Evolutionary conservation across 2,888 invertebrate genomes (phyloP).

Genomic region (Thelaira solivaga): DNA sequence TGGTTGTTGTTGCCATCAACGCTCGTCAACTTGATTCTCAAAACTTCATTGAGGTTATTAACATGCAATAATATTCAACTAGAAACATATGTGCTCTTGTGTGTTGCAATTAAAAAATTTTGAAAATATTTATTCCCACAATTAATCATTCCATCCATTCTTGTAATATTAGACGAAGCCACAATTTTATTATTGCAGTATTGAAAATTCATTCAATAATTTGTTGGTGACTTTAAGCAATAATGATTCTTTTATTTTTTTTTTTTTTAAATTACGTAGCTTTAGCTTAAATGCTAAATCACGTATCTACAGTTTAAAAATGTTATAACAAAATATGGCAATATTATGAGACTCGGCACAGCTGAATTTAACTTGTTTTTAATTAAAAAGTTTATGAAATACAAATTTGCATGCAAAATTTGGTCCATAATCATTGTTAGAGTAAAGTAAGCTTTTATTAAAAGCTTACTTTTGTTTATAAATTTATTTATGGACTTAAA

Average conservation of each 20-base stretch:
- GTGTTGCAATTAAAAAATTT: neutral
- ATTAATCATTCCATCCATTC: neutral
- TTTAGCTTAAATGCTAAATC: too few relatives aligned
- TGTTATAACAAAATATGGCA: too few relatives aligned
- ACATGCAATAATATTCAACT: neutral
- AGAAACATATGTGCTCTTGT: neutral
- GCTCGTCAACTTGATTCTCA: conserved; percentile 6
- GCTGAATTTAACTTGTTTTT: too few relatives aligned
- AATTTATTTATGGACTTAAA: neutral
- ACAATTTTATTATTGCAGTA: neutral
- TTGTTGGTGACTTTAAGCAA: conserved; percentile 12
- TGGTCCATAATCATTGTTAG: too few relatives aligned
- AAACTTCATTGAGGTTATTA: conserved; percentile 2
- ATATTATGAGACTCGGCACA: too few relatives aligned
- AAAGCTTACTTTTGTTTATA: neutral
- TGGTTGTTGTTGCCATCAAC: neutral
- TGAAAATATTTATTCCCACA: neutral
- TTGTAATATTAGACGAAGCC: neutral
- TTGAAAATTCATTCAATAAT: conserved; percentile 44
- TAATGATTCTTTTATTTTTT: conserved; percentile 33
- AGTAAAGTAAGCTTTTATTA: too few relatives aligned
- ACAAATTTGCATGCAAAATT: too few relatives aligned
- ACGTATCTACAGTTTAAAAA: too few relatives aligned
- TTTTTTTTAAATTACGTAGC: neutral
- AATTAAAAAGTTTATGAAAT: too few relatives aligned